Base-by-base conservation (phyloP, 2,888 invertebrate genomes). In the Siphlonurus alternatus region DNA sequence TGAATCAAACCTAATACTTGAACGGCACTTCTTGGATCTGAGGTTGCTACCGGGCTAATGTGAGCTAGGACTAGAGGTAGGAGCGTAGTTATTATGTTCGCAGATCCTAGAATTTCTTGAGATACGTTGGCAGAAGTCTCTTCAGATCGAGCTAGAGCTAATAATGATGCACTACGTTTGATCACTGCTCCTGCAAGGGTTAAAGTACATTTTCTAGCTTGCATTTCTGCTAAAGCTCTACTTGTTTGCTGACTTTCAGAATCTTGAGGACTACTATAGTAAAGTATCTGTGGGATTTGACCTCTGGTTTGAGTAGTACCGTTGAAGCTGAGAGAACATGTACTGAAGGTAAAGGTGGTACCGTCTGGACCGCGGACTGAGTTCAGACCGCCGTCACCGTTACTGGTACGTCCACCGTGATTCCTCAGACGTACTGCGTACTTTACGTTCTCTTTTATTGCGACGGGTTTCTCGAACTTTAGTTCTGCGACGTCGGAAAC, bases 261-360 rank as follows among this genome's bases (percentile, higher is more conserved):
- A 68, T 83, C 82, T 71, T 81, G 56, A 10, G 56, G 56, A 56
- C 69, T 75, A 88, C 85, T 89, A 77, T 84, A 93, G 73, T 97
- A 98, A 19, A 97, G 79, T 61, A 98, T 82, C 71, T 89, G 88
- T 0, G 98, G 97, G 71, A 98, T 86, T 78, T 98, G 98, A 10
- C 98, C 98, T 63, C 97, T 82, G 0, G 90, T 88, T 67, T 94
- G 85, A 5, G 93, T 95, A 0, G 97, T 97, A n/a, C 97, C 97
- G 74, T 97, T 96, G 74, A 91, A 92, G 75, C 95, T 95, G 59
- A 96, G 80, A 15, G 94, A 90, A 74, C 94, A 95, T 1, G 93
- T 88, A 25, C 88, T 86, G 75, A 93, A 97, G 61, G 88, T 85
- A 75, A 97, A 96, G 1, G 85, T 87, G 3, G 92, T 90, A 60